Evolutionary conservation across 2,113 vertebrate species (phyloP), one percentile per base, ranked within the genome.

Genomic region (Sapayoa aenigma): DNA sequence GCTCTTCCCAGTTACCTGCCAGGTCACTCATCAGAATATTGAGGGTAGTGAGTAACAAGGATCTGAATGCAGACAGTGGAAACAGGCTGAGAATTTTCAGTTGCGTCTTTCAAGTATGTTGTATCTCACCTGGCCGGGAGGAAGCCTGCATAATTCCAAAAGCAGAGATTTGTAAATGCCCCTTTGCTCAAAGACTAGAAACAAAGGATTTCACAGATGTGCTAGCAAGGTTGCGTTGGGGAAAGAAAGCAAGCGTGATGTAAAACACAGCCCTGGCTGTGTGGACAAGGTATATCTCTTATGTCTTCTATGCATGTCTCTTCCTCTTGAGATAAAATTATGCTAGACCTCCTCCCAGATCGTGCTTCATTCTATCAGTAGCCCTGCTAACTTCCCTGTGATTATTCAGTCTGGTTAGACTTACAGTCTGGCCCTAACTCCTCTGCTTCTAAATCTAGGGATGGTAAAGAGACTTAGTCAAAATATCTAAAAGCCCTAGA

Each of bases 401-500:
- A 90, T 52, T 55, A 2, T 52, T 87, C 91, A 72, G 22, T 14
- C 80, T 77, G n/a, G 7, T 35, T 39, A 46, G 56, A 44, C 65
- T 84, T 60, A 65, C 52, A 59, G 69, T 53, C 78, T 95, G 92
- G 77, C 86, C 82, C 79, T 62, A 84, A 94, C 92, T 95, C 49
- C 81, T 90, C 72, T 47, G 52, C 68, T 84, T 44, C 84, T 84
- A 84, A 81, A 92, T 90, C 89, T 89, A 74, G 75, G 19, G 27
- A 63, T 53, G 42, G 66, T 62, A 92, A 82, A 86, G 60, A 84
- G 47, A 71, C 44, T 87, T 86, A 97, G 97, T 92, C 96, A 95
- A 97, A 97, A 97, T 96, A 96, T 83, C 52, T 60, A 46, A 78
- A 93, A 88, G 66, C 88, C 62, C 78, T 49, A 87, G 89, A 95